Percentiles rank a stretch among this genome's conserved stretches.
Conservation (phyloP, 2,113 vertebrate genomes). For the Puffinus mauretanicus region DNA sequence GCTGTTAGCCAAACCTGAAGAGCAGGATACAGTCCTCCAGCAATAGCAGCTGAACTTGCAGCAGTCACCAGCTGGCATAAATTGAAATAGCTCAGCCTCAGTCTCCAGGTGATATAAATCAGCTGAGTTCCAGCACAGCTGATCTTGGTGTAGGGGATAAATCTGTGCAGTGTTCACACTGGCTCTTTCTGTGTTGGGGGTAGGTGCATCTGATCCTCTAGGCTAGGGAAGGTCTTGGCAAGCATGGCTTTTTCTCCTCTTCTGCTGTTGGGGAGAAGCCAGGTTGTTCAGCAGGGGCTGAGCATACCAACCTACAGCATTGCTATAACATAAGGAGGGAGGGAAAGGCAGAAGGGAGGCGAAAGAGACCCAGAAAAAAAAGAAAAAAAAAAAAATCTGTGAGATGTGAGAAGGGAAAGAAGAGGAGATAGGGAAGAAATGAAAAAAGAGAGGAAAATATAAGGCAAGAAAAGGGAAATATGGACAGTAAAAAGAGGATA, state of each 20-base stretch:
- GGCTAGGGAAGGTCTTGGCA: background rate
- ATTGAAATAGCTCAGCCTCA: background rate
- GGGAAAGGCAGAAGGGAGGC: background rate
- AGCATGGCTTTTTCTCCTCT: background rate
- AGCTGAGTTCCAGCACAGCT: constrained; percentile 33
- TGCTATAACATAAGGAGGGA: background rate
- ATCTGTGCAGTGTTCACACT: background rate
- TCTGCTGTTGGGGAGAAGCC: background rate
- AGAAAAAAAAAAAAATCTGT: background rate
- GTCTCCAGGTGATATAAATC: background rate
- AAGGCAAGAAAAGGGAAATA: background rate
- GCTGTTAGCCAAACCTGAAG: background rate
- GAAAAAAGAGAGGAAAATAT: background rate
- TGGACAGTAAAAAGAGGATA: background rate
- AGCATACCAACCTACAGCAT: background rate
- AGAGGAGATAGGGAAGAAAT: background rate
- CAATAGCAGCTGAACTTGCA: background rate
- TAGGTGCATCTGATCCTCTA: background rate
- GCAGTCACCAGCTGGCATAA: background rate
- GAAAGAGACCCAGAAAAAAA: background rate
- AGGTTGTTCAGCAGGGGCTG: background rate
- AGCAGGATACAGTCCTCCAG: background rate
- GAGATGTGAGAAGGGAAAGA: background rate
- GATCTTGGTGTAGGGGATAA: background rate
- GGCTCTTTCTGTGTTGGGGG: background rate